phyloP scores from a whole-genome alignment of 2,113 vertebrate species.

The Sterrhoptilus dennistouni region DNA sequence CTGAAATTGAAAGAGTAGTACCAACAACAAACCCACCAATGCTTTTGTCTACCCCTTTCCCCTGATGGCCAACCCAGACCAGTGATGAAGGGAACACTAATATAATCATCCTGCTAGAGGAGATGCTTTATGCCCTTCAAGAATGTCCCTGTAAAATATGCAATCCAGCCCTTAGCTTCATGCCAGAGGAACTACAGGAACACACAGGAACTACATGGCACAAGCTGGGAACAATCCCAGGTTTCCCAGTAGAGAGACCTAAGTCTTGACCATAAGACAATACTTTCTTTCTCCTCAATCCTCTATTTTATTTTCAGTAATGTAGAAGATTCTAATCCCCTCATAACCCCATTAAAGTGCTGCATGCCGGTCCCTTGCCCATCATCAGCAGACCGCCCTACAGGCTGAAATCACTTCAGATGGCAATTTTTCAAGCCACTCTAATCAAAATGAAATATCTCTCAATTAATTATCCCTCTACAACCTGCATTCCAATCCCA shows the following conservation, averaged over 20 bases:
- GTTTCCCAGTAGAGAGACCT: not conserved
- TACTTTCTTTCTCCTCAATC: not conserved
- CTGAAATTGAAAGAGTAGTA: not conserved
- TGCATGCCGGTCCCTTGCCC: constrained; percentile 5
- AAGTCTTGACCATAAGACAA: not conserved
- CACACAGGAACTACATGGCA: not conserved
- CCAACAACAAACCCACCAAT: not conserved
- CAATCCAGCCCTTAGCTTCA: not conserved
- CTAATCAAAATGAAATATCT: constrained; percentile 59
- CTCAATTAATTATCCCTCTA: constrained; percentile 65
- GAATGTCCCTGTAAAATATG: not conserved
- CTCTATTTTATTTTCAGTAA: constrained; percentile 7
- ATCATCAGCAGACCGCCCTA: not conserved
- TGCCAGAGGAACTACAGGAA: not conserved
- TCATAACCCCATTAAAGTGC: not conserved
- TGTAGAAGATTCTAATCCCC: not conserved
- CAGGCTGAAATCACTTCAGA: constrained; percentile 48
- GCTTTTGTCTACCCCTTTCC: not conserved
- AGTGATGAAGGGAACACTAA: not conserved
- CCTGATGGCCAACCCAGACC: not conserved
- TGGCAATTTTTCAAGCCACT: constrained; percentile 62
- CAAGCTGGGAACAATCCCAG: not conserved
- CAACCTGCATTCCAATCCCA: constrained; percentile 55
- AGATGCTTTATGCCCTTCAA: not conserved
- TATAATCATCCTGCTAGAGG: not conserved